Evolutionary conservation across 2,113 vertebrate genomes (phyloP), one percentile per base, ranked within the genome.

Genomic region (Dasyurus viverrinus): DNA sequence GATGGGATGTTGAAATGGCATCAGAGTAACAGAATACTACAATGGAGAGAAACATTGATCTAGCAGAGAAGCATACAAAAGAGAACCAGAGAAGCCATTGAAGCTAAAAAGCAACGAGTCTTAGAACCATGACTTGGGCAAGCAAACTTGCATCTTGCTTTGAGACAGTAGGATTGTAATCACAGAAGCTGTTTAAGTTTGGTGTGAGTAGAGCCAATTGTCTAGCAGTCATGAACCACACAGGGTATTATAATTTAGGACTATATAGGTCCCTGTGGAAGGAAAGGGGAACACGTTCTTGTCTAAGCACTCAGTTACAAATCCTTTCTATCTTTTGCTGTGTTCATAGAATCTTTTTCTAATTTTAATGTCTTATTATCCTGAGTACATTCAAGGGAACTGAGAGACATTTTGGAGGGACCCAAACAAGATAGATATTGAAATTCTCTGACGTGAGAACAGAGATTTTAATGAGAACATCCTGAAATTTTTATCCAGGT

Each of bases 1-100:
- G 68, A 84, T 84, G 68, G 68, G 68, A 84, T 84, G 68, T 84
- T n/a, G 68, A 84, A 84, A 84, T 84, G 68, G n/a, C 68, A 84
- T 84, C 68, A 84, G n/a, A 84, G 68, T 84, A 84, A 23, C n/a
- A 84, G n/a, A 84, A 84, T 84, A 84, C 68, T 84, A 42, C 19
- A 42, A 36, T 84, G 68, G n/a, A 14, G 16, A 84, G n/a, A 84
- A 84, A 42, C 7, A 19, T 23, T 42, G 68, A 42, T 42, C 6
- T 23, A 42, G 68, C n/a, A 22, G 16, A 84, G 36, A 84, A 84
- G 16, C 8, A 42, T 42, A n/a, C n/a, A 42, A 84, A 84, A 84
- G 68, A 84, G 36, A 16, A 84, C n/a, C 68, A 84, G 36, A n/a
- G 36, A 76, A n/a, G 36, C 36, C 4, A n/a, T 14, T 0, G 14